Base-by-base conservation (phyloP, 2,888 invertebrate genomes). In the Allolobophora icterica region DNA sequence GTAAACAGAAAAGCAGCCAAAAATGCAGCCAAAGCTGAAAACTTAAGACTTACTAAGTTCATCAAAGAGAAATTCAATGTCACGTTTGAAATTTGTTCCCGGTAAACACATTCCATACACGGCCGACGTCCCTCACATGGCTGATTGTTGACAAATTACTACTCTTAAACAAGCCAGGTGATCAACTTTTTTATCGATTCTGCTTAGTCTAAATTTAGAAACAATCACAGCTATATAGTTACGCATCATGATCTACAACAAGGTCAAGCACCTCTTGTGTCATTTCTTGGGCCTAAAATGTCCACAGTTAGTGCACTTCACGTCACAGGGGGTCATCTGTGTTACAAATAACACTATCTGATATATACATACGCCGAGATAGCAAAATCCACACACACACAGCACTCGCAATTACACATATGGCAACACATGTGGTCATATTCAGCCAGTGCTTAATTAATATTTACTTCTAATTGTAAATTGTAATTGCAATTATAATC, bases 271-370 rank as follows among this genome's bases (percentile, higher is more conserved):
- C n/a, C 13, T 1, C 8, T 71, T 71, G 71, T 71, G 71, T 71
- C 71, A 71, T 71, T 71, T n/a, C 71, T 30, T 71, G 71, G 71
- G n/a, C 71, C 71, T n/a, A 71, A 71, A 71, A 71, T 71, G 30
- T 71, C 71, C 4, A n/a, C 71, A 71, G 71, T n/a, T 71, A 5
- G n/a, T 1, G 11, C 71, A 71, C 71, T 71, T 71, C 71, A 71
- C 30, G 13, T 71, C 71, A 30, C 71, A 71, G 71, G 30, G n/a
- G 71, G 71, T 8, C 11, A 30, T 4, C 71, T n/a, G 17, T 8
- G 11, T 71, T 11, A 71, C 58, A 71, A 71, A 71, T 71, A n/a
- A n/a, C 71, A 71, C n/a, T n/a, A 71, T 30, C 30, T 71, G 8
- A n/a, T 71, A n/a, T 71, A n/a, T 8, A 13, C 30, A 71, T 71